Conservation (phyloP, 2,797 vertebrate genomes). For the Acestrorhynchus altus region DNA sequence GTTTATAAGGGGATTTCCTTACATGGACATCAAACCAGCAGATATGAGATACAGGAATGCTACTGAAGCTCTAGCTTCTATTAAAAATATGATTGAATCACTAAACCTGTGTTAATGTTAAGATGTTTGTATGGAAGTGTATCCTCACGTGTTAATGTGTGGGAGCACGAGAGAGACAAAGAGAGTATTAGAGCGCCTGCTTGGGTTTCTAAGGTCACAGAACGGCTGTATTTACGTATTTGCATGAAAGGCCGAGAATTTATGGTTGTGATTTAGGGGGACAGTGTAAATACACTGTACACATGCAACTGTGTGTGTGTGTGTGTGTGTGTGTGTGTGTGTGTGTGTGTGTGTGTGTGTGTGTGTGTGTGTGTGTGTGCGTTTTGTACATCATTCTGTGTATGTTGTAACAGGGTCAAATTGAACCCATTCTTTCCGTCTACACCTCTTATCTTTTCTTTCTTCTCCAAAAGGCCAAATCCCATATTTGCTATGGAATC, state of each 20-base stretch:
- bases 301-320: neutral
- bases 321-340: neutral
- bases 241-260: conserved; percentile 20
- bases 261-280: conserved; percentile 6
- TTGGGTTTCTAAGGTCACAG: conserved; percentile 15
- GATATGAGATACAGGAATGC: conserved; percentile 27
- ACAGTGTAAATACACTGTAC: conserved; percentile 12
- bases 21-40: conserved; percentile 52
- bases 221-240: conserved; percentile 23
- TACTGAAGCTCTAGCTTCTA: conserved; percentile 35
- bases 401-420: conserved; percentile 45
- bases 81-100: conserved; percentile 43
- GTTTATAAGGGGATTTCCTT: conserved; percentile 46
- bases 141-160: neutral
- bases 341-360: neutral
- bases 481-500: neutral
- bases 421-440: neutral
- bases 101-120: conserved; percentile 35
- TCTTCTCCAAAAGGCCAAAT: no score
- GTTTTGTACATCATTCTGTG: conserved; percentile 11
- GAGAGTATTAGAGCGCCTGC: conserved; percentile 1
- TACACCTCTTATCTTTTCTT: neutral
- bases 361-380: no score
- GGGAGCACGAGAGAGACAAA: conserved; percentile 12
- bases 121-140: conserved; percentile 38